These are phyloP conservation scores for Gallirallus australis DNA, from an alignment of 2,797 vertebrate genomes.

Conservation along the genomic window DNA sequence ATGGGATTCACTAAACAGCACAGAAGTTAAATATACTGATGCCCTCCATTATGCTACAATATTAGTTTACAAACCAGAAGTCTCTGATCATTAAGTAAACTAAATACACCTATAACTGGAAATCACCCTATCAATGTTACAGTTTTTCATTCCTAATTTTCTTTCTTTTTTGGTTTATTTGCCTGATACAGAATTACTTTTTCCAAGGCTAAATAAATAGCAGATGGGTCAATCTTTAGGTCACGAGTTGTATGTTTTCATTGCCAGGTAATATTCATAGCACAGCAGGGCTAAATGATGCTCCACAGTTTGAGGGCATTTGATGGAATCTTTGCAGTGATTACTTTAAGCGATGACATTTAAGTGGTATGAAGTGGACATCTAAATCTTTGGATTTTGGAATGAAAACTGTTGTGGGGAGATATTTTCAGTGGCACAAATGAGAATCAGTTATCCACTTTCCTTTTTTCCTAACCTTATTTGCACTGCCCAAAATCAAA, in stretches of 20 bases:
- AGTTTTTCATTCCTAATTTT: neutral
- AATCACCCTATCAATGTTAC: neutral
- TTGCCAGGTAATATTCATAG: conserved; percentile 45
- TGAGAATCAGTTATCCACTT: neutral
- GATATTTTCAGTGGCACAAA: neutral
- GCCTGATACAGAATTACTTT: neutral
- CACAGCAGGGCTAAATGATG: conserved; percentile 47
- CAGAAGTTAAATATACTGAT: neutral
- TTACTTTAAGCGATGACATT: conserved; percentile 29
- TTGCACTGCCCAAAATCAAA: neutral
- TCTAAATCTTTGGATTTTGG: conserved; percentile 14
- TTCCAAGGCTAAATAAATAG: conserved; percentile 33
- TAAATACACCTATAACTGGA: neutral
- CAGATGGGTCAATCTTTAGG: conserved; percentile 32
- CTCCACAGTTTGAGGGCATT: conserved; percentile 28
- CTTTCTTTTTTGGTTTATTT: neutral
- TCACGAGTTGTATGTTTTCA: conserved; percentile 7
- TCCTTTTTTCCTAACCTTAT: neutral
- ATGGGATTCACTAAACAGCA: neutral
- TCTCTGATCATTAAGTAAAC: neutral
- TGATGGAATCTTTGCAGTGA: conserved; percentile 7
- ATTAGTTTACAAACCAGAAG: neutral
- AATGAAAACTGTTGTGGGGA: neutral
- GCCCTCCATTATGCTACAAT: neutral
- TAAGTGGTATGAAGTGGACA: neutral